Conservation (phyloP, 2,888 invertebrate genomes). For the Spodoptera picta region DNA sequence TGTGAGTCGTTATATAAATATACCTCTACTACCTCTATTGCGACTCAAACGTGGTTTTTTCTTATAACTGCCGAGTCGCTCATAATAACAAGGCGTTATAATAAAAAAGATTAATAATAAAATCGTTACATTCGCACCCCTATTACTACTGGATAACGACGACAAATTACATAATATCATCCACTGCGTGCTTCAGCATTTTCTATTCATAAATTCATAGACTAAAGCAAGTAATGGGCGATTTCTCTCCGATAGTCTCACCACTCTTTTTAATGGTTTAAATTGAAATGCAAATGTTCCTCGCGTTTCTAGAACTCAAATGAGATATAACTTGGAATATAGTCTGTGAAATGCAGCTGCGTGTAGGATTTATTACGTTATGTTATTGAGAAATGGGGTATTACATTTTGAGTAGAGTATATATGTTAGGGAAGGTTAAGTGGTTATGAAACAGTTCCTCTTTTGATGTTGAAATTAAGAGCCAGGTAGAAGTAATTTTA, state of each 20-base stretch:
- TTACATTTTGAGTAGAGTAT: not conserved
- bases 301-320: conserved; percentile 43
- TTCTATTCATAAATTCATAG: conserved; percentile 73
- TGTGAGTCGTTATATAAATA: no score
- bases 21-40: no score
- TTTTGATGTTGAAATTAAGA: no score
- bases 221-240: conserved; percentile 58
- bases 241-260: conserved; percentile 68
- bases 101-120: not conserved
- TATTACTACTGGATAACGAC: conserved; percentile 5
- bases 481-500: no score
- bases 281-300: conserved; percentile 70
- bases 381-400: conserved; percentile 3
- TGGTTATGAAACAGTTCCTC: no score
- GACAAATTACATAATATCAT: conserved; percentile 29
- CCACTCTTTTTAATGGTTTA: conserved; percentile 65
- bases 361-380: conserved; percentile 20
- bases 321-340: conserved; percentile 36
- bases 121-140: not conserved
- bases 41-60: no score
- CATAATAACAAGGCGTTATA: not conserved
- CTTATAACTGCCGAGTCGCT: no score
- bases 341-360: conserved; percentile 37
- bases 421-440: no score
- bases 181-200: conserved; percentile 59